A percentile compares a stretch with the other conserved stretches of the same genome.
Conservation (phyloP, 2,888 invertebrate genomes). For the Drosophila leonis region DNA sequence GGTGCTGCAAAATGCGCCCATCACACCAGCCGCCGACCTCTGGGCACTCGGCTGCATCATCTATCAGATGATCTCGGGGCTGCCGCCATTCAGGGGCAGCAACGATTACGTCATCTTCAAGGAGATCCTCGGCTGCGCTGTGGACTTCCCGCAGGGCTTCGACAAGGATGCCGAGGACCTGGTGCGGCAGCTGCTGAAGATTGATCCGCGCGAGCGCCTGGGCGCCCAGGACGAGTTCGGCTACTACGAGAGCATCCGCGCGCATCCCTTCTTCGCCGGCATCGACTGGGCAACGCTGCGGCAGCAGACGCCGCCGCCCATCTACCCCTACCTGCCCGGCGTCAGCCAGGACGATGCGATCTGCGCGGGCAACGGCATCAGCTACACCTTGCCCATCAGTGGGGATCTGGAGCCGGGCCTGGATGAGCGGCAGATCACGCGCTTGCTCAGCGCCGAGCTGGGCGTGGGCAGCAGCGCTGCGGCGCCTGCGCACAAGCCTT, state of each 20-base stretch:
- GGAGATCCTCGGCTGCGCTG: slow-evolving; percentile 95
- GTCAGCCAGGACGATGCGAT: slow-evolving; percentile 88
- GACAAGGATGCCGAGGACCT: slow-evolving; percentile 94
- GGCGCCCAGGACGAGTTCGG: slow-evolving; percentile 90
- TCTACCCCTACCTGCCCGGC: slow-evolving; percentile 93
- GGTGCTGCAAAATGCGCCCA: slow-evolving; percentile 92
- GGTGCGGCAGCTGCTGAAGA: slow-evolving; percentile 93
- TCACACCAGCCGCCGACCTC: slow-evolving; percentile 93
- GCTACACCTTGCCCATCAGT: slow-evolving; percentile 88
- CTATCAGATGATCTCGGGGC: slow-evolving; percentile 98
- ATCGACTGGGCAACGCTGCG: slow-evolving; percentile 93
- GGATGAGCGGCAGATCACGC: slow-evolving; percentile 92
- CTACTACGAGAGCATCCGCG: slow-evolving; percentile 92
- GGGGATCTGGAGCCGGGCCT: slow-evolving; percentile 95
- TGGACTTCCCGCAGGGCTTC: slow-evolving; percentile 97
- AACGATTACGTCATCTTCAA: slow-evolving; percentile 98
- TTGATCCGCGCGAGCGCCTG: slow-evolving; percentile 92
- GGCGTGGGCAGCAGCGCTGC: slow-evolving; percentile 82
- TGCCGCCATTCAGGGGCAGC: slow-evolving; percentile 95
- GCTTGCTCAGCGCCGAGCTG: slow-evolving; percentile 91
- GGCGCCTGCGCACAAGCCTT: slow-evolving; percentile 62
- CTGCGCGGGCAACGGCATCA: slow-evolving; percentile 85
- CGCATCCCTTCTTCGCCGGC: slow-evolving; percentile 94
- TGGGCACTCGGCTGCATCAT: slow-evolving; percentile 99
- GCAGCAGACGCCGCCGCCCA: slow-evolving; percentile 92